A percentile compares a stretch with the other conserved stretches of the same genome.
These are phyloP conservation scores for Toxostoma redivivum DNA, from an alignment of 2,113 vertebrate genomes.

Conservation along the genomic window DNA sequence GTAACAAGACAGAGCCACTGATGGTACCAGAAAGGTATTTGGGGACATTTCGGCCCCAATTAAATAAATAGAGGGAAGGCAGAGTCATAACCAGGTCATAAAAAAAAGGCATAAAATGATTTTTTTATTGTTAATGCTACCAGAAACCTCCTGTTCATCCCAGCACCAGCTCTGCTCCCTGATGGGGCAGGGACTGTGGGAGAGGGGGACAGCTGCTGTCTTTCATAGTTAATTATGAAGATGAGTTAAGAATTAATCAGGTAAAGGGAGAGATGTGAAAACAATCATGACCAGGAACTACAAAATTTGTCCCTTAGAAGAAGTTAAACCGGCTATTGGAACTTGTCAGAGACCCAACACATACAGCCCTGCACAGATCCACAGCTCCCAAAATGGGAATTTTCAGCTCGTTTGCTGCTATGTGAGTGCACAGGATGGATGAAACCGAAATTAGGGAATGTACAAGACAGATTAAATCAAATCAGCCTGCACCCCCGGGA, in stretches of 20 bases:
- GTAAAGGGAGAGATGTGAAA: background rate
- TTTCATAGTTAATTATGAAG: background rate
- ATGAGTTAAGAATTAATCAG: background rate
- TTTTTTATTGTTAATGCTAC: background rate
- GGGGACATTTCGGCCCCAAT: background rate
- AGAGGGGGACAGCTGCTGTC: background rate
- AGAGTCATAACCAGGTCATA: background rate
- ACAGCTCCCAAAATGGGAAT: background rate
- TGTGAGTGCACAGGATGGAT: too few species aligned
- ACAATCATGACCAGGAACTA: background rate
- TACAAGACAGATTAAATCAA: background rate
- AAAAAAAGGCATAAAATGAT: conserved; percentile 12
- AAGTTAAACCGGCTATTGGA: background rate
- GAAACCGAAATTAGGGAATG: background rate
- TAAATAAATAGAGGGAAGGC: background rate
- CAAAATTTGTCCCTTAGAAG: background rate
- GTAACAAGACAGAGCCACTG: background rate
- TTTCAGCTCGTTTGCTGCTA: background rate
- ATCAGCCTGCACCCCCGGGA: background rate
- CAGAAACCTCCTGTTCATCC: background rate
- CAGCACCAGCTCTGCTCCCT: background rate
- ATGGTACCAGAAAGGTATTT: background rate
- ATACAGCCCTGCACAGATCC: background rate
- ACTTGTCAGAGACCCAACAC: background rate
- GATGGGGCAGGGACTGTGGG: background rate